Conservation (phyloP, 2,797 vertebrate genomes). For the Aphelocoma californica region DNA sequence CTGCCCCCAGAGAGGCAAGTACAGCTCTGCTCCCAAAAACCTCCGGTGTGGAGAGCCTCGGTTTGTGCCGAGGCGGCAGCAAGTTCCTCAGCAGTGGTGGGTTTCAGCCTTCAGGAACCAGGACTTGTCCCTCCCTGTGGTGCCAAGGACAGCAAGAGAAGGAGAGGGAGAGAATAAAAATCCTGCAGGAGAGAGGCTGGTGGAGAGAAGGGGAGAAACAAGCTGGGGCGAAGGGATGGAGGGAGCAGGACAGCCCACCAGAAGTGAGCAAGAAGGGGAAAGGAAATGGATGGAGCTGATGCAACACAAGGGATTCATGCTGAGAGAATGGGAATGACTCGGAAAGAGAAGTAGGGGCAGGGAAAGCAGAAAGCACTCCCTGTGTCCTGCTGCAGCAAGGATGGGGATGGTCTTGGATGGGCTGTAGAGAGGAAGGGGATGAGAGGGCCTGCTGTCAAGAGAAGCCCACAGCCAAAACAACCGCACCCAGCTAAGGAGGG, state of each 20-base stretch:
- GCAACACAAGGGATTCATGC: not conserved
- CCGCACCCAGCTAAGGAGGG: not conserved
- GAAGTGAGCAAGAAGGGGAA: not conserved
- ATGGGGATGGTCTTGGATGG: not conserved
- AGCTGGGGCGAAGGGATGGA: not conserved
- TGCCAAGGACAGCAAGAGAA: not conserved
- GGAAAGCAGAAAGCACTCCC: not conserved
- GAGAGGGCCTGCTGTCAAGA: not conserved
- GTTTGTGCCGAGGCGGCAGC: accelerated
- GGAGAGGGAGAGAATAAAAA: not conserved
- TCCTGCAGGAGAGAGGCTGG: not conserved
- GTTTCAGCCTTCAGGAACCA: not conserved
- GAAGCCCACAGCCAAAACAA: not conserved
- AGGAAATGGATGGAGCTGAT: not conserved
- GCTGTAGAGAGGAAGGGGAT: not conserved
- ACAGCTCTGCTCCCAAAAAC: not conserved
- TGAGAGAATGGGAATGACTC: not conserved
- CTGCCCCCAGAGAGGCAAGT: not conserved
- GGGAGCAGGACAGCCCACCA: not conserved
- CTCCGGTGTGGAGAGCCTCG: not conserved
- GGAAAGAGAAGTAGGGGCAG: not conserved
- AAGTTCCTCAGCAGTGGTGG: not conserved
- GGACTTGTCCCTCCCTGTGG: not conserved
- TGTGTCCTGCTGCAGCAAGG: not conserved
- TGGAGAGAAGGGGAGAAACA: not conserved